phyloP scores from a whole-genome alignment of 2,888 invertebrate genomes.

The Digitonthophagus gazella region DNA sequence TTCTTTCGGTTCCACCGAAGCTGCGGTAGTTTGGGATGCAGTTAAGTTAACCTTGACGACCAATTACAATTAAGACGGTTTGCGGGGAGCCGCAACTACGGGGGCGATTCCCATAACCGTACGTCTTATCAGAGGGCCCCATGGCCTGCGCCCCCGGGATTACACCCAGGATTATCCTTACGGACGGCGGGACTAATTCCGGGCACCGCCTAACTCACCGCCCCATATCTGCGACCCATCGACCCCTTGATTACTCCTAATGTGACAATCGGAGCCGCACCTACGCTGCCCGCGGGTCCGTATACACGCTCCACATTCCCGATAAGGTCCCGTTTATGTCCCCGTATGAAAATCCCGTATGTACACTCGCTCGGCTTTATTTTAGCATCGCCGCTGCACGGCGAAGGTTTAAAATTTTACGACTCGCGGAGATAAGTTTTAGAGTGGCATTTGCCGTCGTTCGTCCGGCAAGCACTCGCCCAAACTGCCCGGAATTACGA shows the following conservation, averaged over 20 bases:
- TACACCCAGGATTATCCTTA: conserved; percentile 51
- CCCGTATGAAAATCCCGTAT: neutral
- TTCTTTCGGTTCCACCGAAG: neutral
- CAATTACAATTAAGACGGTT: conserved; percentile 38
- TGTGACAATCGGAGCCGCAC: conserved; percentile 15
- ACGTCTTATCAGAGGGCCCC: conserved; percentile 40
- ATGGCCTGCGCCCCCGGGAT: conserved; percentile 43
- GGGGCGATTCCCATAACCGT: conserved; percentile 36
- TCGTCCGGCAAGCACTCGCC: neutral
- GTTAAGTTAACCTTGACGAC: conserved; percentile 9
- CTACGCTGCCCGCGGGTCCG: conserved; percentile 5
- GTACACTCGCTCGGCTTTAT: conserved; percentile 9
- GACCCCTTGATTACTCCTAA: conserved; percentile 15
- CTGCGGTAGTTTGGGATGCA: neutral
- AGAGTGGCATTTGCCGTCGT: neutral
- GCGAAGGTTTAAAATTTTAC: conserved; percentile 15
- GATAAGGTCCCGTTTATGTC: neutral
- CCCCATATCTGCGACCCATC: conserved; percentile 14
- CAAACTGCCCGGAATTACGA: neutral
- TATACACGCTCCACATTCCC: conserved; percentile 6
- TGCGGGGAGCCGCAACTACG: conserved; percentile 31
- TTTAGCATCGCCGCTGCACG: conserved; percentile 4
- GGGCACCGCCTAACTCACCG: neutral
- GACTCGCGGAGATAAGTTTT: conserved; percentile 13
- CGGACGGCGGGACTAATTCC: conserved; percentile 39